Base-by-base conservation (phyloP, 2,113 vertebrate species). In the Platichthys flesus region DNA sequence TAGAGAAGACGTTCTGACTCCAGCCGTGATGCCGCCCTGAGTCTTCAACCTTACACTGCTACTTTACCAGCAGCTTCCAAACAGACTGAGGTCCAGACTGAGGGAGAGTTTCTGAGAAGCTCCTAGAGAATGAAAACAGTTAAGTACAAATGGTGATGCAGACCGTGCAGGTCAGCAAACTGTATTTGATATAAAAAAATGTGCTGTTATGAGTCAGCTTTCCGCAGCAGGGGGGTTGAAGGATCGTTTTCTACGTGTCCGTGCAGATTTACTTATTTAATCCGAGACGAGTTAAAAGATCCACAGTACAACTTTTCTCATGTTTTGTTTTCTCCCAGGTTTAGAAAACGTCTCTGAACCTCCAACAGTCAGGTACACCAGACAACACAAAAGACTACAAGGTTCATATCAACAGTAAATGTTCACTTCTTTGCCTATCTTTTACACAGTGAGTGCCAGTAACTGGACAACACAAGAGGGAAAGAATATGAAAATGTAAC, bases 401-500 rank as follows among this genome's bases (percentile, higher is more conserved):
- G 55, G 47, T 52, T 78, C 31, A 64, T 37, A 66, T 59, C 45
- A 69, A 78, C 55, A 66, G 70, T 37, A 59, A n/a, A 71, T 61
- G 47, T 67, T 75, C 81, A 66, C 59, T 26, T 67, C 67, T 23
- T 60, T 51, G 49, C 66, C 69, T n/a, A 20, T 42, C 68, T 13
- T 73, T 63, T 65, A 71, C 55, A 67, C 21, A 51, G 60, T 35
- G 31, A 83, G 59, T 4, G 45, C 56, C 74, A 65, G 83, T 31
- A 80, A 87, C 55, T 10, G 7, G 28, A 89, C 69, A 21, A 85
- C 79, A 84, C 70, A 63, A 26, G 10, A 54, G 82, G 49, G 71
- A 69, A 86, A 68, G 31, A 83, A 74, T 79, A 72, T 7, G 75
- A 83, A 74, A 80, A 72, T 7, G 75, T 45, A 91, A 80, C 54